These are phyloP conservation scores for Strigamia crassipes DNA, from an alignment of 2,888 invertebrate genomes.

Conservation along the genomic window DNA sequence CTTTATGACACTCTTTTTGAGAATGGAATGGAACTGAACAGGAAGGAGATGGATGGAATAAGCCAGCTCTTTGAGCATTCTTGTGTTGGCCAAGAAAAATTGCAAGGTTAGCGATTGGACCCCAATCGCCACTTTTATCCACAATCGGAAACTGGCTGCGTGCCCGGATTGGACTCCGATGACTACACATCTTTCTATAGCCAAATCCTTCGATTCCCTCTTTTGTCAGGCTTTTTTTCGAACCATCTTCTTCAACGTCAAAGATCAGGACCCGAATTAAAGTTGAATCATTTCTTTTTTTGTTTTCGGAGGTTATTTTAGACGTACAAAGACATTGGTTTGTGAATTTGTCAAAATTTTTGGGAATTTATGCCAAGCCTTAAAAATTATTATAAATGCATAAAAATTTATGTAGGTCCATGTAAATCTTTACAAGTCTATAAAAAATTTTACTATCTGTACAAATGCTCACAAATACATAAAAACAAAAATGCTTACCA, in stretches of 20 bases:
- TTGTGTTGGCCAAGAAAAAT: conserved; percentile 16
- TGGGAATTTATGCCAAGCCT: too few species aligned
- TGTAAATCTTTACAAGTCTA: too few species aligned
- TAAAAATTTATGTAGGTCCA: too few species aligned
- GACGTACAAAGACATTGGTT: not conserved
- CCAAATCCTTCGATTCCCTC: not conserved
- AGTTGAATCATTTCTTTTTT: not conserved
- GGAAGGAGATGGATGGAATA: not conserved
- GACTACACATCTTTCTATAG: conserved; percentile 7
- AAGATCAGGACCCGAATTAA: not conserved
- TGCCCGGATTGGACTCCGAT: not conserved
- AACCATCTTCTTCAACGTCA: not conserved
- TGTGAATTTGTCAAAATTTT: too few species aligned
- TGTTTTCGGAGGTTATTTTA: not conserved
- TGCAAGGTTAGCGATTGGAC: conserved; percentile 26
- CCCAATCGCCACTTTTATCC: conserved; percentile 30
- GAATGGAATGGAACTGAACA: not conserved
- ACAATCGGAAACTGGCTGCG: conserved; percentile 24
- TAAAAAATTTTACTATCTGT: too few species aligned
- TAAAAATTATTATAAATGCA: too few species aligned
- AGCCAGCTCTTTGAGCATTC: not conserved
- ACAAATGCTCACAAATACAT: too few species aligned
- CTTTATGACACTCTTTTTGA: not conserved
- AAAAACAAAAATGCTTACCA: too few species aligned
- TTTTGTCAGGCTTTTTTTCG: not conserved